Conservation (phyloP, 2,113 vertebrate genomes). For the Pyrgilauda ruficollis region DNA sequence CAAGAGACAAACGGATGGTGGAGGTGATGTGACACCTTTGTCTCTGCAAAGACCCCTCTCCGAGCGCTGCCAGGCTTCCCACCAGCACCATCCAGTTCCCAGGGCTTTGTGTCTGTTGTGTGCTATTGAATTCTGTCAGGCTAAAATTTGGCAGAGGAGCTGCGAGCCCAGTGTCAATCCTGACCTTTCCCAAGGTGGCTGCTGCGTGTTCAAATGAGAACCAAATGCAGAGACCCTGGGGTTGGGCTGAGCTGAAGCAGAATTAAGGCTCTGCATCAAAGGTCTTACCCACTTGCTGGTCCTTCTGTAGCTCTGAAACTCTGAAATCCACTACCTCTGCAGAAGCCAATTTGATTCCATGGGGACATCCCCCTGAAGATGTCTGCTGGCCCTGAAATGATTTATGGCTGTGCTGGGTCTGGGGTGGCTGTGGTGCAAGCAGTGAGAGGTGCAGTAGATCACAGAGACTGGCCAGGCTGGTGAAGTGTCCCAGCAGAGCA, state of each 20-base stretch:
- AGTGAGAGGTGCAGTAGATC: background rate
- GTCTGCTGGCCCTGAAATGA: background rate
- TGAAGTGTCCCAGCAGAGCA: background rate
- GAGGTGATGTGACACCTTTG: background rate
- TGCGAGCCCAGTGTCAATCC: background rate
- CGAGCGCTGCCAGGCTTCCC: background rate
- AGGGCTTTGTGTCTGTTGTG: background rate
- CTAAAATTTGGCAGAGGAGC: background rate
- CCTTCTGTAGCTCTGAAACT: background rate
- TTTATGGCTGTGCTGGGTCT: background rate
- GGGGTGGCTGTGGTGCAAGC: background rate
- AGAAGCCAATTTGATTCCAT: background rate
- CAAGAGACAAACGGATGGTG: background rate
- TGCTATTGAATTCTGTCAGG: background rate
- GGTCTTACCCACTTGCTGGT: background rate
- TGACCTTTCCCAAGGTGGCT: background rate
- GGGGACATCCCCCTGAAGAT: background rate
- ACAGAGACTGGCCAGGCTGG: background rate
- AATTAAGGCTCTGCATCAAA: accelerated
- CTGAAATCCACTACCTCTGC: background rate
- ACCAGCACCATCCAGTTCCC: background rate
- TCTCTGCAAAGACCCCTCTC: background rate
- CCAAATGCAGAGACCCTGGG: background rate
- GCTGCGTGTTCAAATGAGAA: background rate
- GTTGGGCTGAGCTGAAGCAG: background rate